These are phyloP conservation scores for Menidia beryllina DNA, from an alignment of 2,113 vertebrate genomes.

Conservation along the genomic window DNA sequence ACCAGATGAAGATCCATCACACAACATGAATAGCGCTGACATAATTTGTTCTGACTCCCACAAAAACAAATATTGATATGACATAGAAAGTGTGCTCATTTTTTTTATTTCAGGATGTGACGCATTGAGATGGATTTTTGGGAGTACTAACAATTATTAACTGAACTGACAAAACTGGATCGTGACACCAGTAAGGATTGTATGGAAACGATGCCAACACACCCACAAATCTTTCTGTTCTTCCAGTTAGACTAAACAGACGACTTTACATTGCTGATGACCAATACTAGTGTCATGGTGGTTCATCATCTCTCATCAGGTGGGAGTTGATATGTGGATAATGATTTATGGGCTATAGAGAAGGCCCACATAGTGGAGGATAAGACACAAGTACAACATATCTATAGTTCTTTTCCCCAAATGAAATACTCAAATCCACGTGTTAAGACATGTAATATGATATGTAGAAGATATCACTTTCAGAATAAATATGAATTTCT, in stretches of 20 bases:
- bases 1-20: not conserved
- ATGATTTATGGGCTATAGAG: constrained; percentile 7
- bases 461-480: too few species aligned
- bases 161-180: not conserved
- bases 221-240: constrained; percentile 10
- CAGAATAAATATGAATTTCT: not conserved
- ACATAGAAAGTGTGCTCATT: too few species aligned
- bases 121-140: not conserved
- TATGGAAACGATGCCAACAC: constrained; percentile 22
- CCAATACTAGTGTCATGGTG: constrained; percentile 5
- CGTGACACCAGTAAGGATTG: not conserved
- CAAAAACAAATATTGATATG: too few species aligned
- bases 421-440: too few species aligned
- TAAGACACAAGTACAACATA: too few species aligned
- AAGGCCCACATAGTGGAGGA: not conserved
- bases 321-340: constrained; percentile 16
- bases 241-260: constrained; percentile 14
- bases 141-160: not conserved
- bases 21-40: not conserved
- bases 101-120: too few species aligned
- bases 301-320: constrained; percentile 19
- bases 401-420: too few species aligned
- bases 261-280: constrained; percentile 9
- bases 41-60: not conserved
- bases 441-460: too few species aligned